Evolutionary conservation across 2,113 vertebrate genomes (phyloP), one percentile per base, ranked within the genome.

Genomic region (Copsychus sechellarum): DNA sequence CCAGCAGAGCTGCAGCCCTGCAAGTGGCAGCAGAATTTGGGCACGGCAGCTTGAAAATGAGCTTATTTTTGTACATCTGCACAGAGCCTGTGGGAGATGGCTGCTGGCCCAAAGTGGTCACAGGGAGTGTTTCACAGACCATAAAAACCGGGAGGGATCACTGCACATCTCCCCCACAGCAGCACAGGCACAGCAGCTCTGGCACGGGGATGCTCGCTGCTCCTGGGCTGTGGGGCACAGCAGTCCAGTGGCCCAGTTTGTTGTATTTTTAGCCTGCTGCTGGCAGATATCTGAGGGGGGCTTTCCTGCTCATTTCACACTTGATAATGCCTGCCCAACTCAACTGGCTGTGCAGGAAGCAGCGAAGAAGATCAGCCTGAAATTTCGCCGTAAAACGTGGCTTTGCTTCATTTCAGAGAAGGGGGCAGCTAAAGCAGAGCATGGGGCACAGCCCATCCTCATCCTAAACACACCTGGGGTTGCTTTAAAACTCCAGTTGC

Each of bases 31-130:
- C 40, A 87, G 45, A 65, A 85, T 54, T 38, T 80, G 28, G 48
- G 71, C 34, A 61, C 66, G 10, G 14, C 23, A 70, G 8, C 58
- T 69, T 42, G 74, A 86, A 94, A 92, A 73, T 22, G 17, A 84
- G 12, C 7, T 76, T 58, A 16, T 2, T 83, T 80, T 82, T 88
- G 31, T 77, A 31, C 33, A 58, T 61, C 31, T 14, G 76, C 42
- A 36, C 38, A 50, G 48, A 53, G 8, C 43, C 56, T 2, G 4
- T 0, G 6, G 34, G 72, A 62, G 43, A 26, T 0, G 3, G 38
- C 14, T 0, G 1, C 69, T 86, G 0, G 0, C 29, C 24, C 1
- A 0, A 56, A 56, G 48, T 8, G 64, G 26, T 50, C 40, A 14
- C 43, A 23, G n/a, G 5, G 8, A 81, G 17, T 2, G 0, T 73